These are phyloP conservation scores for Dolomedes plantarius DNA, from an alignment of 2,888 invertebrate species.

Conservation along the genomic window DNA sequence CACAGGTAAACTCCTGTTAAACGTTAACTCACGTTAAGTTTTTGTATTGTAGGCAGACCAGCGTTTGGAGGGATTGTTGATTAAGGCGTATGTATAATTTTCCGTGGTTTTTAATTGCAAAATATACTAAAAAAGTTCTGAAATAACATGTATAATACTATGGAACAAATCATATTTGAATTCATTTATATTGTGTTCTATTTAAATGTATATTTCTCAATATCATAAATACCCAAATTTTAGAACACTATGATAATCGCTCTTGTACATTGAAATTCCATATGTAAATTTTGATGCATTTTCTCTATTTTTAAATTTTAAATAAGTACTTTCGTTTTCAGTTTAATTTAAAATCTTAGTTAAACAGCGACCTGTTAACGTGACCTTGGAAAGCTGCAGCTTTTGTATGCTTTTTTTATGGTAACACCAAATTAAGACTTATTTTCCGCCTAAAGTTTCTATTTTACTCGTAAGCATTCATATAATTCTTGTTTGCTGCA, in stretches of 20 bases:
- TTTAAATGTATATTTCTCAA: not conserved
- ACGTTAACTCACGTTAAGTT: not conserved
- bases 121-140: not conserved
- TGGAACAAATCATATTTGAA: not conserved
- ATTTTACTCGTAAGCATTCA: too few species aligned
- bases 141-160: too few species aligned
- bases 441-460: too few species aligned
- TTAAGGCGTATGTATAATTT: constrained; percentile 16
- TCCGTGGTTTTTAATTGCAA: not conserved
- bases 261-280: too few species aligned
- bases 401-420: not conserved
- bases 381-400: not conserved
- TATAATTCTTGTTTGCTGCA: too few species aligned
- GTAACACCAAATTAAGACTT: too few species aligned
- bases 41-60: not conserved
- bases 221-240: not conserved
- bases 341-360: too few species aligned
- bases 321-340: too few species aligned
- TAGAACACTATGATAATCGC: not conserved
- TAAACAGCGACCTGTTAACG: not conserved
- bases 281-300: too few species aligned
- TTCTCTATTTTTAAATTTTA: too few species aligned
- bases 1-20: not conserved
- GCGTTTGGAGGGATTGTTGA: constrained; percentile 20
- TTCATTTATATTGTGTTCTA: not conserved